These are phyloP conservation scores for Bhutanitis thaidina DNA, from an alignment of 2,888 invertebrate species.

Conservation along the genomic window DNA sequence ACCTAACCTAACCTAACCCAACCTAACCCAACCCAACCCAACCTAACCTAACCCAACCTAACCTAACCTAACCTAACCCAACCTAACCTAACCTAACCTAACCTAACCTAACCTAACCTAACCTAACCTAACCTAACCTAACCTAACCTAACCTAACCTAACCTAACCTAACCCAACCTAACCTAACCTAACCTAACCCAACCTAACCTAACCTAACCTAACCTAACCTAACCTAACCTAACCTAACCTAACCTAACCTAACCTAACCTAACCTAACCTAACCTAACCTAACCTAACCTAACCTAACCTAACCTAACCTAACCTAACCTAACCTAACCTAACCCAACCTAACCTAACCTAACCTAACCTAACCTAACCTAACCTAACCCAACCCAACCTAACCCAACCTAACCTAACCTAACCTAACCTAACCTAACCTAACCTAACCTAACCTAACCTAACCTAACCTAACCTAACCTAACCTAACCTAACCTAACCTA, in stretches of 20 bases:
- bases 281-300: not conserved
- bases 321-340: constrained; percentile 15
- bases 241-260: constrained; percentile 9
- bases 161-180: too few relatives aligned
- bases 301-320: constrained; percentile 12
- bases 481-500: too few relatives aligned
- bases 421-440: constrained; percentile 15
- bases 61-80: not conserved
- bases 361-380: constrained; percentile 9
- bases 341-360: constrained; percentile 13
- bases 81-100: too few relatives aligned
- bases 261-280: constrained; percentile 13
- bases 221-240: too few relatives aligned
- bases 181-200: too few relatives aligned
- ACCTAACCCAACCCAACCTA: not conserved
- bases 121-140: too few relatives aligned
- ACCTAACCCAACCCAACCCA: constrained; percentile 9
- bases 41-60: constrained; percentile 19
- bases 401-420: too few relatives aligned
- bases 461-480: too few relatives aligned
- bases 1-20: constrained; percentile 15
- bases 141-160: too few relatives aligned
- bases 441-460: constrained; percentile 13
- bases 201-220: too few relatives aligned
- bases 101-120: too few relatives aligned